phyloP scores from a whole-genome alignment of 2,888 invertebrate genomes.

The Tromatobia lineatoria region DNA sequence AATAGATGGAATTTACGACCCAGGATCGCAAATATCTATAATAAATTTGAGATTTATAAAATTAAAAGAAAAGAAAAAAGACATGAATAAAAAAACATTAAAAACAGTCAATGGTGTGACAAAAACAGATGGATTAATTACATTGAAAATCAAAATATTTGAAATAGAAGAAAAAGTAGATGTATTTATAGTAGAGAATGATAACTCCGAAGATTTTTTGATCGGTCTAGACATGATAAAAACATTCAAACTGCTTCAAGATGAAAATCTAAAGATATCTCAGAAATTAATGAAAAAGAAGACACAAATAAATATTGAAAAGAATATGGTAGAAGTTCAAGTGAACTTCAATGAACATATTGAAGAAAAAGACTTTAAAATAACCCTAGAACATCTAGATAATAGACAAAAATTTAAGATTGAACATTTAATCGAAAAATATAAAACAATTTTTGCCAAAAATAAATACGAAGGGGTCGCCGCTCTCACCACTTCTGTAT shows the following conservation, averaged over 20 bases:
- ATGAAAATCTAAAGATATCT: constrained; percentile 56
- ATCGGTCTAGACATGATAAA: constrained; percentile 58
- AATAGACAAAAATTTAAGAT: too few species aligned
- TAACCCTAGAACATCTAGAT: too few species aligned
- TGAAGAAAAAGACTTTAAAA: background rate
- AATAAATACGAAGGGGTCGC: too few species aligned
- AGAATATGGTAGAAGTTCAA: constrained; percentile 13
- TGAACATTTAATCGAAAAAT: too few species aligned
- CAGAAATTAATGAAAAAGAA: too few species aligned
- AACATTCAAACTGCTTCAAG: constrained; percentile 55
- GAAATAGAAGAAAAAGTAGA: constrained; percentile 52
- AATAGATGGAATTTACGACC: too few species aligned
- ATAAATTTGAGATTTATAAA: constrained; percentile 68
- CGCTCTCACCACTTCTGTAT: too few species aligned
- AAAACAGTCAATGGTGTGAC: constrained; percentile 66
- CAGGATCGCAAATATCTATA: constrained; percentile 69
- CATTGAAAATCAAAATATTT: constrained; percentile 61
- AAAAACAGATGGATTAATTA: constrained; percentile 53
- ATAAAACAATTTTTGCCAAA: too few species aligned
- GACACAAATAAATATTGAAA: constrained; percentile 26
- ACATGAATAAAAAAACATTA: constrained; percentile 58
- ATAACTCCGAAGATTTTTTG: constrained; percentile 63
- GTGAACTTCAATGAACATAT: constrained; percentile 27
- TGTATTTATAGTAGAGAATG: constrained; percentile 57
- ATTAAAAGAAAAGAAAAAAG: constrained; percentile 60